Percentiles rank a stretch among this genome's conserved stretches.
phyloP scores from a whole-genome alignment of 2,113 vertebrate genomes.

The Scomber colias region DNA sequence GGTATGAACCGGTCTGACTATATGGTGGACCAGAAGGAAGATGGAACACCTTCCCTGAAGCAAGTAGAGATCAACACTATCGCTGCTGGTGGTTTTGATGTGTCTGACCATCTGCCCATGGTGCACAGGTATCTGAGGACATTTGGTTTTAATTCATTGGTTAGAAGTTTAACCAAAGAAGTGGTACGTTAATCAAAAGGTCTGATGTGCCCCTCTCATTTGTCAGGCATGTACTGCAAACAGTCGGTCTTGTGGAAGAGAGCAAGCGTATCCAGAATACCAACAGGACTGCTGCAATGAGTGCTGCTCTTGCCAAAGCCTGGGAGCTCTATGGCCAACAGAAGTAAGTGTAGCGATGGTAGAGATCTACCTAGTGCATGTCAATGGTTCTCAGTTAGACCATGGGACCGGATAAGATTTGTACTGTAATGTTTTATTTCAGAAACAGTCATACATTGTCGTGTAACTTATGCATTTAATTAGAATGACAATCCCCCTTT shows the following conservation, averaged over 20 bases:
- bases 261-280: conserved; percentile 83
- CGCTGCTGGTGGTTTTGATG: conserved; percentile 92
- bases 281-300: conserved; percentile 84
- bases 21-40: conserved; percentile 90
- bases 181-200: no score
- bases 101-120: not conserved
- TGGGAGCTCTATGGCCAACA: conserved; percentile 88
- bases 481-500: no score
- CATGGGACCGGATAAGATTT: no score
- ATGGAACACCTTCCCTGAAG: conserved; percentile 85
- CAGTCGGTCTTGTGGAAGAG: conserved; percentile 84
- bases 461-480: no score
- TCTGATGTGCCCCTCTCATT: not conserved
- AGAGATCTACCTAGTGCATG: not conserved
- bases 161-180: no score
- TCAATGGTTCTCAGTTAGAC: no score
- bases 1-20: conserved; percentile 97
- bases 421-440: no score
- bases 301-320: conserved; percentile 86
- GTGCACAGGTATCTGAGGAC: conserved; percentile 62
- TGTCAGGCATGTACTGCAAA: conserved; percentile 85
- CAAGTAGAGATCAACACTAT: conserved; percentile 98
- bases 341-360: not conserved
- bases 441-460: no score
- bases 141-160: not conserved